These are phyloP conservation scores for Balaeniceps rex DNA, from an alignment of 2,113 vertebrate genomes.

Conservation along the genomic window DNA sequence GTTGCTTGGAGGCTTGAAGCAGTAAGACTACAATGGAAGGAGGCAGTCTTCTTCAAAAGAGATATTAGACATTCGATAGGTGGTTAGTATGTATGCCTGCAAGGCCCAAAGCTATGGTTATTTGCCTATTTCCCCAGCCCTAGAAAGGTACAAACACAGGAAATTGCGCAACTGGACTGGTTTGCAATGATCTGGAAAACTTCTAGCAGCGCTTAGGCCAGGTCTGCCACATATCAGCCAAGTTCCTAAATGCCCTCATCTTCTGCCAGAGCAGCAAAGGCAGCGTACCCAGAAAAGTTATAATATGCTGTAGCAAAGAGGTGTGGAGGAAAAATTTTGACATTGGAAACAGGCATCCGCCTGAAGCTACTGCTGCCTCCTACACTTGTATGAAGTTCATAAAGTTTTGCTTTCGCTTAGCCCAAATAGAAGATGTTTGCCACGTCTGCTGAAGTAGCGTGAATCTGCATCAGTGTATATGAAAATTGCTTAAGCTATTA, in stretches of 20 bases:
- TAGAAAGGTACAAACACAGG: neutral
- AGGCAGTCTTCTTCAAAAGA: neutral
- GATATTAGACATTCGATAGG: fast-evolving
- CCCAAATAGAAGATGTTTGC: fast-evolving
- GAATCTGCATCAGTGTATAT: fast-evolving
- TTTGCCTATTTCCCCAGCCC: neutral
- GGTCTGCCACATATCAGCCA: neutral
- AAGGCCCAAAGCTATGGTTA: neutral
- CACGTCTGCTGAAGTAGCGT: fast-evolving
- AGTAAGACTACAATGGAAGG: neutral
- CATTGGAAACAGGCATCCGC: neutral
- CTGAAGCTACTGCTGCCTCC: neutral
- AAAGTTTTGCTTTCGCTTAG: neutral
- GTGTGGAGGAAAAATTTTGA: neutral
- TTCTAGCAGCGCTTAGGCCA: neutral
- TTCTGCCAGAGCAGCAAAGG: neutral
- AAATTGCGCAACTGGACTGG: neutral
- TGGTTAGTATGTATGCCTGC: neutral
- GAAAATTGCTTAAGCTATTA: neutral
- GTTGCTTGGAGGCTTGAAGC: neutral
- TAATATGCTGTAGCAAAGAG: neutral
- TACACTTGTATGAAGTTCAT: fast-evolving
- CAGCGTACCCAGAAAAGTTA: neutral
- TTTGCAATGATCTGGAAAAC: neutral
- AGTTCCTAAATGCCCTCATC: neutral